Conservation (phyloP, 2,888 invertebrate species). For the Syrphus vitripennis region DNA sequence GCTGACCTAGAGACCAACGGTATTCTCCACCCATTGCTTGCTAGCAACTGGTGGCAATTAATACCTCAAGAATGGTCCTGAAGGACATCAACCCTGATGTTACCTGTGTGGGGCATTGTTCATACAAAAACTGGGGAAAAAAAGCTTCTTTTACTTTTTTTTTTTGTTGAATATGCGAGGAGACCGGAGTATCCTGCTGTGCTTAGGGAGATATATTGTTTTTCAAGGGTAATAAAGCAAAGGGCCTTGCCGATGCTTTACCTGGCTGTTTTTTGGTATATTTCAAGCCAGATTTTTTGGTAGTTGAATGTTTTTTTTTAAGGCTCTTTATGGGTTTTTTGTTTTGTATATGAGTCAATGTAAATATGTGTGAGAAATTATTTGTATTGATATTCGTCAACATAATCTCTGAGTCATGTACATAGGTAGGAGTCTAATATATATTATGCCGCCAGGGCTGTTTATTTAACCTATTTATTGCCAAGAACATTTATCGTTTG, state of each 20-base stretch:
- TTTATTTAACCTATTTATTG: slow-evolving; percentile 27
- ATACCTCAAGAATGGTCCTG: slow-evolving; percentile 14
- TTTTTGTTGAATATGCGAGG: neutral
- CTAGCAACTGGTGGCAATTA: slow-evolving; percentile 66
- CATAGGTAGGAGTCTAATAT: neutral
- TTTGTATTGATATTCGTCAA: slow-evolving; percentile 1
- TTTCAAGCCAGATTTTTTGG: neutral
- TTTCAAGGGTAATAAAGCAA: slow-evolving; percentile 66
- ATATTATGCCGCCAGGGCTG: slow-evolving; percentile 15
- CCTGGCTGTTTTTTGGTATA: slow-evolving; percentile 45
- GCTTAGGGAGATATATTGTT: neutral
- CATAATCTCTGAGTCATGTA: neutral
- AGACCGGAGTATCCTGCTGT: neutral
- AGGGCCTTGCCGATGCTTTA: slow-evolving; percentile 47
- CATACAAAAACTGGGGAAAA: neutral
- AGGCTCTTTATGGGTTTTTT: neutral
- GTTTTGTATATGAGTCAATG: neutral
- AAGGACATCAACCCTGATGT: slow-evolving; percentile 19
- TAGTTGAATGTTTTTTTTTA: neutral
- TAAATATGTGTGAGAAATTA: neutral
- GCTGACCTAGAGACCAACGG: slow-evolving; percentile 30
- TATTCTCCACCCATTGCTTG: neutral
- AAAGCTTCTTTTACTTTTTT: neutral
- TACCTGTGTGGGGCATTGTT: slow-evolving; percentile 29
- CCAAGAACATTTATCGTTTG: neutral